Evolutionary conservation across 2,888 invertebrate genomes (phyloP).

Genomic region (Diadegma fenestrale): DNA sequence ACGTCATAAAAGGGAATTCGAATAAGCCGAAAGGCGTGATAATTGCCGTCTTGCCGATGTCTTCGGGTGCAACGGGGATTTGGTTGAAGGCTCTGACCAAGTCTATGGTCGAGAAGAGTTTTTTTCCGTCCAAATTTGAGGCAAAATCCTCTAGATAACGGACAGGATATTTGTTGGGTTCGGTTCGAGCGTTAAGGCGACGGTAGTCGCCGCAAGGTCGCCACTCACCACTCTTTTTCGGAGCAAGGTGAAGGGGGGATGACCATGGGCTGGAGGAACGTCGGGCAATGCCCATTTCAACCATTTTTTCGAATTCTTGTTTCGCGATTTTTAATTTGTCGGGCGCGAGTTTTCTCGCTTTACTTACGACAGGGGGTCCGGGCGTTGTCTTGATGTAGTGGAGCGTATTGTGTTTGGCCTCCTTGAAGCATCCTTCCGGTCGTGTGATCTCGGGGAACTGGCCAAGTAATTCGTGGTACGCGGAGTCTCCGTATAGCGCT

Average conservation of each 20-base stretch:
- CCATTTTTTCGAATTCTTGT: slow-evolving; percentile 5
- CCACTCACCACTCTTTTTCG: too few relatives aligned
- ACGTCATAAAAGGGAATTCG: neutral
- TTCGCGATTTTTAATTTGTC: neutral
- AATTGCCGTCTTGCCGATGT: neutral
- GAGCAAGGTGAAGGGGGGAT: too few relatives aligned
- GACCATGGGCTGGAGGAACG: too few relatives aligned
- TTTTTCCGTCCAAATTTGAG: too few relatives aligned
- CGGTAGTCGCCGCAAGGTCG: too few relatives aligned
- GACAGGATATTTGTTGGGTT: too few relatives aligned
- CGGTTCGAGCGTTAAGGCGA: too few relatives aligned
- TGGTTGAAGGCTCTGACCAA: neutral
- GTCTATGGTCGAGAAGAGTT: neutral
- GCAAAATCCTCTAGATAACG: too few relatives aligned
- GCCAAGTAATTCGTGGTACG: neutral
- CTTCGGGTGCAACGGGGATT: neutral
- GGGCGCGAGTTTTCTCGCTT: neutral
- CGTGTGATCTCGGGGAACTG: slow-evolving; percentile 6
- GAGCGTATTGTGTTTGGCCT: slow-evolving; percentile 3
- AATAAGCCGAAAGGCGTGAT: neutral
- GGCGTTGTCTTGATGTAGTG: slow-evolving; percentile 2
- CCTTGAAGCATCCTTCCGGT: neutral
- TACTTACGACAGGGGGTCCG: neutral
- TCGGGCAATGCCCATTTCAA: neutral
- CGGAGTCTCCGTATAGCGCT: neutral